Base-by-base conservation (phyloP, 2,888 invertebrate species). In the Mythimna albipuncta region DNA sequence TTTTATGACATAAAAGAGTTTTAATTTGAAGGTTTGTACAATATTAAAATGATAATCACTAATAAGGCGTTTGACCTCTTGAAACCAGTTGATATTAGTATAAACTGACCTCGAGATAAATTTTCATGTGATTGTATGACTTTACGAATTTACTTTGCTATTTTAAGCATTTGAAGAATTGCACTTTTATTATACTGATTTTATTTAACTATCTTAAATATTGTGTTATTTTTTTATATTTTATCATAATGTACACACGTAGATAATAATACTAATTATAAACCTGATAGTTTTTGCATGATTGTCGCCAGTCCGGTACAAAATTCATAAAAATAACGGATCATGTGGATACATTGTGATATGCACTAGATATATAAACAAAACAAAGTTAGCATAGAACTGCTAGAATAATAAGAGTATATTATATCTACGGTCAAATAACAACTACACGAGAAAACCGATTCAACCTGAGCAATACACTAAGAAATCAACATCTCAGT, bases 11-110 rank as follows among this genome's bases (percentile, higher is more conserved):
- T 16, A 47, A 47, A 47, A 47, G 16, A 16, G 1, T 47, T 47
- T 44, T 44, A 44, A 7, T 44, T 41, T 11, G 41, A 6, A 38
- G 1, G 38, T 38, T 38, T 32, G 32, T 32, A 32, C 3, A 32
- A 32, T 44, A 44, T 3, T 19, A 19, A 57, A 19, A 54, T 63
- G 11, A 3, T 66, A 19, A 21, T 13, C 38, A 50, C 9, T 6
- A 16, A 19, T 41, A 2, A 65, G 76, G 62, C 77, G 26, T 16
- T 77, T 77, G 64, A 77, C 55, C 52, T 11, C 13, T 47, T 50
- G 3, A 35, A 54, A 76, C 59, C 44, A 64, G 69, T 55, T n/a
- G 11, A 13, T 7, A 21, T 44, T 67, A 57, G 10, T 35, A 57
- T 26, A 19, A 3, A 47, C 11, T 21, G 11, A 76, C 41, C 16